Conservation (phyloP, 2,797 vertebrate species). For the Cygnus olor region DNA sequence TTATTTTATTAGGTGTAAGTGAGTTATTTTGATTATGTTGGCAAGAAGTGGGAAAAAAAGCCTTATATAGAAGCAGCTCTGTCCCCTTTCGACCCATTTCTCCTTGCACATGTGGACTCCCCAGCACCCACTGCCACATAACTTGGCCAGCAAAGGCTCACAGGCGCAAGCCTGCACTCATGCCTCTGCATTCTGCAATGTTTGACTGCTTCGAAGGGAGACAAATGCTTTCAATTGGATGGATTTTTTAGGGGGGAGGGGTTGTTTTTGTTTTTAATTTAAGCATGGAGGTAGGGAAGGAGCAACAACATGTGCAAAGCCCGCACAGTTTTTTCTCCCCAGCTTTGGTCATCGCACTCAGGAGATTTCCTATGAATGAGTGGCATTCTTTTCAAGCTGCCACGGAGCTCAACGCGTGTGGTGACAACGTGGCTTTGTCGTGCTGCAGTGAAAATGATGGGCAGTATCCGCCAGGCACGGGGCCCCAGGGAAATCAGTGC, state of each 20-base stretch:
- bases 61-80: conserved; percentile 16
- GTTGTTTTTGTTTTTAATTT: not conserved
- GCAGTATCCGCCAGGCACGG: not conserved
- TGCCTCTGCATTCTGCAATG: not conserved
- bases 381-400: not conserved
- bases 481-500: not conserved
- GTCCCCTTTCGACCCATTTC: conserved; percentile 19
- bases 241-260: not conserved
- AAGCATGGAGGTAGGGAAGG: not conserved
- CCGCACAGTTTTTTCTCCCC: not conserved
- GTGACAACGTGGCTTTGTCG: not conserved
- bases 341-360: not conserved
- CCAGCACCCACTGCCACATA: not conserved
- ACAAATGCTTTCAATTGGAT: not conserved
- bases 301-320: not conserved
- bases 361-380: not conserved
- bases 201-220: not conserved
- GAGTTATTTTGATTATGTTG: conserved; percentile 70
- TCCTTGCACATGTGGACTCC: not conserved
- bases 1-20: conserved; percentile 67
- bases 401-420: not conserved
- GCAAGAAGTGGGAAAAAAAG: conserved; percentile 25
- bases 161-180: not conserved
- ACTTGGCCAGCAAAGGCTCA: not conserved
- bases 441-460: not conserved